These are phyloP conservation scores for Omphaloscelis lunosa DNA, from an alignment of 2,888 invertebrate genomes.

Conservation along the genomic window DNA sequence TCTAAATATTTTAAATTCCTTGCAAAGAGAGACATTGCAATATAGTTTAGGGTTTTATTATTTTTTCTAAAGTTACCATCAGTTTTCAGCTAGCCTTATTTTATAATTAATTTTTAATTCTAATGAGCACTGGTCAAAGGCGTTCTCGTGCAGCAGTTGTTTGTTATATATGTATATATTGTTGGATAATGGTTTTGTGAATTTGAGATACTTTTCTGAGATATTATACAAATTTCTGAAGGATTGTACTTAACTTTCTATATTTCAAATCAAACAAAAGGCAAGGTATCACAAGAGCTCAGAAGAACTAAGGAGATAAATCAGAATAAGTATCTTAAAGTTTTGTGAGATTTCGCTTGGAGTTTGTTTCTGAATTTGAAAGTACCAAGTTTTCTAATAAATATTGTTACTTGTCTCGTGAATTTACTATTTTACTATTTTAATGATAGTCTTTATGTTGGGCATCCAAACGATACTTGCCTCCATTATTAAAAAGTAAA, in stretches of 20 bases:
- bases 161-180: slow-evolving; percentile 75
- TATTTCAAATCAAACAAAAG: slow-evolving; percentile 29
- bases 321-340: slow-evolving; percentile 36
- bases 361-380: slow-evolving; percentile 40
- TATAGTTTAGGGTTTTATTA: slow-evolving; percentile 82
- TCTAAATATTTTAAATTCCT: slow-evolving; percentile 75
- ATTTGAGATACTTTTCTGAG: slow-evolving; percentile 48
- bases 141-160: slow-evolving; percentile 81
- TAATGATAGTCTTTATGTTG: not conserved
- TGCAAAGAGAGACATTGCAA: slow-evolving; percentile 85
- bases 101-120: slow-evolving; percentile 82
- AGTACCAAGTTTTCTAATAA: slow-evolving; percentile 44
- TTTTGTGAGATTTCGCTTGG: slow-evolving; percentile 30
- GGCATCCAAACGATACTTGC: slow-evolving; percentile 3
- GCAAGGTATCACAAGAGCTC: slow-evolving; percentile 28
- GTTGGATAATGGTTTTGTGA: slow-evolving; percentile 50
- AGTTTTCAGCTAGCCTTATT: slow-evolving; percentile 89
- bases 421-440: slow-evolving; percentile 12
- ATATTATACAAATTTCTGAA: slow-evolving; percentile 22
- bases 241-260: slow-evolving; percentile 56
- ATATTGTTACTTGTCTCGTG: slow-evolving; percentile 17
- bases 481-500: slow-evolving; percentile 7
- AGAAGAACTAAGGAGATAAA: slow-evolving; percentile 31
- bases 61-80: slow-evolving; percentile 89
- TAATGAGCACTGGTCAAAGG: slow-evolving; percentile 80